These are phyloP conservation scores for Sylvilagus bachmani DNA, from an alignment of 2,113 vertebrate species.

Conservation along the genomic window DNA sequence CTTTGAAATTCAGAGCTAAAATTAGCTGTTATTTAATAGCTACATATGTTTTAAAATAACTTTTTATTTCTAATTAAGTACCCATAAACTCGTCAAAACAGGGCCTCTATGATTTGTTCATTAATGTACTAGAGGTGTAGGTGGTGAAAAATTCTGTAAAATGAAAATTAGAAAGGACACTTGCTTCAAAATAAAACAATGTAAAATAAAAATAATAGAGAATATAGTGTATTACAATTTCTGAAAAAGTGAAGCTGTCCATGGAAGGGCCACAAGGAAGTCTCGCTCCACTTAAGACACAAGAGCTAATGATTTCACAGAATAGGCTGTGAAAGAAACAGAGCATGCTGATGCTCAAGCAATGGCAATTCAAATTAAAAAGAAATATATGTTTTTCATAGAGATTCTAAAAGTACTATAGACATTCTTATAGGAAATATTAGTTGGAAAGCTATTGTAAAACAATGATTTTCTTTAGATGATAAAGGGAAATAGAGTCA, in stretches of 20 bases:
- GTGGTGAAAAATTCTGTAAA: background rate
- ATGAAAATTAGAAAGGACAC: conserved; percentile 32
- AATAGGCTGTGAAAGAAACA: background rate
- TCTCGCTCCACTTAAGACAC: background rate
- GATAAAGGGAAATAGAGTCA: background rate
- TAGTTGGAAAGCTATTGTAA: conserved; percentile 62
- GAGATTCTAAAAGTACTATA: conserved; percentile 15
- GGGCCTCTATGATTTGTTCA: background rate
- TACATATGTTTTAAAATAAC: background rate
- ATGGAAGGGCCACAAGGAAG: background rate
- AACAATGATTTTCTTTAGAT: conserved; percentile 65
- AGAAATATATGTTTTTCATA: background rate
- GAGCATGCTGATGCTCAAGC: conserved; percentile 46
- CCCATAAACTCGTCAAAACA: background rate
- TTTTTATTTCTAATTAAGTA: background rate
- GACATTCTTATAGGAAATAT: conserved; percentile 68
- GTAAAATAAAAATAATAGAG: background rate
- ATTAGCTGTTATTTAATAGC: conserved; percentile 17
- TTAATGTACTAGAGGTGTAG: background rate
- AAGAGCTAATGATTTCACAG: background rate
- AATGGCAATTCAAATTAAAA: conserved; percentile 54
- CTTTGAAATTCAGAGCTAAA: background rate
- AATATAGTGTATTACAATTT: background rate
- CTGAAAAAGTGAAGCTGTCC: background rate
- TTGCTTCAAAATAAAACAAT: conserved; percentile 21